These are phyloP conservation scores for Hippoglossus hippoglossus DNA, from an alignment of 2,797 vertebrate species.

Conservation along the genomic window DNA sequence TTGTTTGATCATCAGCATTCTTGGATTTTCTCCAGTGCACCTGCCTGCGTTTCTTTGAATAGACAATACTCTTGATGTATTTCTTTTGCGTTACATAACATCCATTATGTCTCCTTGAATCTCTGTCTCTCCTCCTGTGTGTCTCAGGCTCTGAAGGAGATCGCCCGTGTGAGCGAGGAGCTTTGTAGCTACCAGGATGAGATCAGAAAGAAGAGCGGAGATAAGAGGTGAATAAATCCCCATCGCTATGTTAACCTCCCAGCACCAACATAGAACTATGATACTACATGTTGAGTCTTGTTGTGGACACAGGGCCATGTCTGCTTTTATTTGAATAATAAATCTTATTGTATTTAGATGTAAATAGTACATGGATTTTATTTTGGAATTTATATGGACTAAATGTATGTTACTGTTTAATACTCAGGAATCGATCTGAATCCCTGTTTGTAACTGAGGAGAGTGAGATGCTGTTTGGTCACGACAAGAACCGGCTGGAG, in stretches of 20 bases:
- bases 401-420: constrained; percentile 17
- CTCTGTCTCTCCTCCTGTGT: constrained; percentile 16
- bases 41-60: constrained; percentile 11
- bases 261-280: constrained; percentile 4
- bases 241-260: constrained; percentile 9
- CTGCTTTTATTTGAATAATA: background rate
- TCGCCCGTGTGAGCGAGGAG: constrained; percentile 96
- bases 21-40: background rate
- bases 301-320: background rate
- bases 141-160: constrained; percentile 94
- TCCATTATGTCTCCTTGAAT: constrained; percentile 24
- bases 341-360: too few species aligned
- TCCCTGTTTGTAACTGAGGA: constrained; percentile 75
- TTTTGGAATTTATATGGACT: background rate
- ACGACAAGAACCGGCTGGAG: constrained; percentile 63
- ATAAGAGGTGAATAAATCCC: constrained; percentile 86
- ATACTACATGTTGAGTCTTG: constrained; percentile 12
- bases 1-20: constrained; percentile 17
- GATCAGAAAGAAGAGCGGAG: constrained; percentile 87
- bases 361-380: background rate
- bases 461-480: constrained; percentile 68
- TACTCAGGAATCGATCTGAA: constrained; percentile 70
- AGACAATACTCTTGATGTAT: constrained; percentile 27
- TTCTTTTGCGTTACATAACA: constrained; percentile 6
- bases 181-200: constrained; percentile 97